A percentile compares a stretch with the other conserved stretches of the same genome.
Conservation (phyloP, 1,140 invertebrate genomes). For the Venturia canescens region DNA sequence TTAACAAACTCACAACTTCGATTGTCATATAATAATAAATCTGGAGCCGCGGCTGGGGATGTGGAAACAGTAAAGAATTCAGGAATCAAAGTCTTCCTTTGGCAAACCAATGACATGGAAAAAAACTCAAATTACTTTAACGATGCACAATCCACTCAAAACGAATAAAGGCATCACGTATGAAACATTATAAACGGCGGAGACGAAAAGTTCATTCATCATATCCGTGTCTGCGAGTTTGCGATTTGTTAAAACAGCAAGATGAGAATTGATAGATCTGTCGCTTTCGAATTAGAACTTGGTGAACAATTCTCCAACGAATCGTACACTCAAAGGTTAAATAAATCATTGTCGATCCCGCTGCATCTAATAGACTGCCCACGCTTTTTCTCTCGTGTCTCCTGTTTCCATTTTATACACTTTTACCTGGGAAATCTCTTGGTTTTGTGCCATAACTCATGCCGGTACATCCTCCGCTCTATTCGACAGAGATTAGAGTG, state of each 20-base stretch:
- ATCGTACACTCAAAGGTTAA: not conserved
- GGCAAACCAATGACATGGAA: no score
- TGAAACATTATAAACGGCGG: no score
- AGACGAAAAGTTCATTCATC: no score
- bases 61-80: no score
- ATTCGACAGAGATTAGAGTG: constrained; percentile 33
- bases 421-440: not conserved
- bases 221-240: no score
- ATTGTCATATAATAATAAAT: no score
- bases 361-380: constrained; percentile 23
- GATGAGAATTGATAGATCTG: not conserved
- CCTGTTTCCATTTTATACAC: not conserved
- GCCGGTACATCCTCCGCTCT: constrained; percentile 13
- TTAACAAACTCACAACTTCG: no score
- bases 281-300: not conserved
- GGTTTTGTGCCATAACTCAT: constrained; percentile 9
- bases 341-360: constrained; percentile 20
- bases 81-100: no score
- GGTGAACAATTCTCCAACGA: not conserved
- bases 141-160: no score
- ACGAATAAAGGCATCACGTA: no score
- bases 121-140: no score
- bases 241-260: not conserved
- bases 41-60: no score
- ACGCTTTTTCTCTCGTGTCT: constrained; percentile 2